Evolutionary conservation across 2,888 invertebrate species (phyloP), one percentile per base, ranked within the genome.

Genomic region (Tromatobia lineatoria): DNA sequence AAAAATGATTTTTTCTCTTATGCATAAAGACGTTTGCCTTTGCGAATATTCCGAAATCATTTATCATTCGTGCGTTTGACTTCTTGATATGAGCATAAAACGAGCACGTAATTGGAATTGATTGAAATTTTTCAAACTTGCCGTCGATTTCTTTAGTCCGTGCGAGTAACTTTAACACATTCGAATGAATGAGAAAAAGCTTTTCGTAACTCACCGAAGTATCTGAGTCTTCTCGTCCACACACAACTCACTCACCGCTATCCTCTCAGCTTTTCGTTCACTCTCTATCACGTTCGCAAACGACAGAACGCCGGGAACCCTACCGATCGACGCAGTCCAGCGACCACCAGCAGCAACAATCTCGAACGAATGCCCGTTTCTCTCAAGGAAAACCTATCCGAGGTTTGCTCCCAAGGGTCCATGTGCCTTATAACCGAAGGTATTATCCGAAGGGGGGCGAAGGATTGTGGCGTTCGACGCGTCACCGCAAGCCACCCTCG

Each of bases 151-250:
- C 20, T 29, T 73, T 57, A 29, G 66, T 23, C 54, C 15, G 25
- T 11, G n/a, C 7, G 8, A 20, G 38, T 6, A 38, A 66, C 54
- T 57, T 38, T 57, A 67, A 18, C 57, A 67, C 76, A 52, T 73
- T 80, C 47, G 75, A 61, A 52, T 50, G 45, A 71, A 77, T 66
- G 71, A 59, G 73, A 18, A 77, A 82, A 71, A 82, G 77, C 77
- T 77, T 77, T 82, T 73, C 77, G 82, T 77, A 71, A 71, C 77
- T 82, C 77, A 77, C 71, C 67, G 57, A 25, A 64, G 66, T 76
- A 59, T 76, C 76, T 67, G 29, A 76, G 76, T 4, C 4, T 70
- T 64, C 76, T 67, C 34, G 76, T 59, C 57, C 52, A 77, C 77
- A 71, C 57, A 64, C 71, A 38, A 45, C 66, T 70, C 15, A 23